Conservation (phyloP, 2,113 vertebrate genomes). For the Scytalopus superciliaris region DNA sequence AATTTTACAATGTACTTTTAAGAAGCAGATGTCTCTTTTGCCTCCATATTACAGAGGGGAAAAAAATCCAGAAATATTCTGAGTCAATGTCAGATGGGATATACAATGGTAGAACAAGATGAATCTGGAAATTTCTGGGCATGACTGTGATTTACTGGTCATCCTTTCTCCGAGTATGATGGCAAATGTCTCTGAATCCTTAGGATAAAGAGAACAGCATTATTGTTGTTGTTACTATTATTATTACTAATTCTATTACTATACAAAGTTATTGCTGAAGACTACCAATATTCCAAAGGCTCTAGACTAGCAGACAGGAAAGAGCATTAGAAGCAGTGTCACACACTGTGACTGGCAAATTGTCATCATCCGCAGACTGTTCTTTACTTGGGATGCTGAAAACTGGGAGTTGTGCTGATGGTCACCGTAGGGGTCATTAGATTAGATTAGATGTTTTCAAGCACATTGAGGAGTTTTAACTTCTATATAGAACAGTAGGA, state of each 20-base stretch:
- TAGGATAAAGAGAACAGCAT: neutral
- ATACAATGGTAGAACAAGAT: neutral
- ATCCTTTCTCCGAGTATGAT: neutral
- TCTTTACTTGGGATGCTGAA: neutral
- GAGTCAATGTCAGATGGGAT: neutral
- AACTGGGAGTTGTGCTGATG: neutral
- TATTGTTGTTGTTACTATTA: too few species aligned
- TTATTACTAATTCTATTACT: neutral
- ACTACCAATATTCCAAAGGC: neutral
- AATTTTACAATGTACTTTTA: neutral
- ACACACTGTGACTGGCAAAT: neutral
- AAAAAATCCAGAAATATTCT: neutral
- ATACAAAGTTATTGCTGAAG: neutral
- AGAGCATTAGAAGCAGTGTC: neutral
- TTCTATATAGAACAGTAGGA: neutral
- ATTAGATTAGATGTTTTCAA: neutral
- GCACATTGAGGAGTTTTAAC: neutral
- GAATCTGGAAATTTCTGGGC: neutral
- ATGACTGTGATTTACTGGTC: rapidly evolving
- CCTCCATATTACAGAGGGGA: neutral
- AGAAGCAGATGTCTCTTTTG: neutral
- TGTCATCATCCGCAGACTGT: neutral
- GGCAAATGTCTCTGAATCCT: neutral
- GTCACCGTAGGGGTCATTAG: neutral
- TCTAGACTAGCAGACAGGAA: neutral